Evolutionary conservation across 1,140 invertebrate species (phyloP).

Genomic region (Adelges cooleyi): DNA sequence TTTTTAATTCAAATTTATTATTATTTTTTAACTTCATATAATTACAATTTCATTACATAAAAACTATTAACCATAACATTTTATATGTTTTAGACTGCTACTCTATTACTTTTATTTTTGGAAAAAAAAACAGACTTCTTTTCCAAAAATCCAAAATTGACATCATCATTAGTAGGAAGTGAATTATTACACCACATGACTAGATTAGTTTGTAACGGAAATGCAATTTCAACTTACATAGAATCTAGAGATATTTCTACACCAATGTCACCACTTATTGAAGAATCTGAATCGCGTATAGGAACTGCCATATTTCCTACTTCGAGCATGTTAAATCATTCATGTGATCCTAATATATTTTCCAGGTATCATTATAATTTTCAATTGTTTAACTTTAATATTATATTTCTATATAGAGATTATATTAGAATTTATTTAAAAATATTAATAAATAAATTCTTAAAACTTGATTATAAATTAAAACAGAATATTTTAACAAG

Average conservation of each 20-base stretch:
- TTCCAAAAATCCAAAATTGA: slow-evolving; percentile 17
- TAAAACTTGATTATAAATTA: too few relatives aligned
- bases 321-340: slow-evolving; percentile 84
- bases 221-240: slow-evolving; percentile 48
- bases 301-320: slow-evolving; percentile 77
- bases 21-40: too few relatives aligned
- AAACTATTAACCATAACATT: too few relatives aligned
- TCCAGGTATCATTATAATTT: slow-evolving; percentile 46
- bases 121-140: slow-evolving; percentile 45
- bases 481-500: too few relatives aligned
- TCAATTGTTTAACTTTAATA: background rate
- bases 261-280: slow-evolving; percentile 17
- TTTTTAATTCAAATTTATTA: background rate
- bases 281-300: slow-evolving; percentile 47
- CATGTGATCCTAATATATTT: slow-evolving; percentile 71
- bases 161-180: slow-evolving; percentile 43
- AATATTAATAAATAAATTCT: too few relatives aligned
- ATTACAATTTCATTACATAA: too few relatives aligned
- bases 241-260: slow-evolving; percentile 31
- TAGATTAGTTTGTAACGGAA: slow-evolving; percentile 68
- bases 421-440: too few relatives aligned
- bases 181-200: slow-evolving; percentile 56
- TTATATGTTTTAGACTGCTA: slow-evolving; percentile 44
- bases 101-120: slow-evolving; percentile 45
- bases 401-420: too few relatives aligned